Conservation (phyloP, 2,113 vertebrate genomes). For the Peucedramus taeniatus region DNA sequence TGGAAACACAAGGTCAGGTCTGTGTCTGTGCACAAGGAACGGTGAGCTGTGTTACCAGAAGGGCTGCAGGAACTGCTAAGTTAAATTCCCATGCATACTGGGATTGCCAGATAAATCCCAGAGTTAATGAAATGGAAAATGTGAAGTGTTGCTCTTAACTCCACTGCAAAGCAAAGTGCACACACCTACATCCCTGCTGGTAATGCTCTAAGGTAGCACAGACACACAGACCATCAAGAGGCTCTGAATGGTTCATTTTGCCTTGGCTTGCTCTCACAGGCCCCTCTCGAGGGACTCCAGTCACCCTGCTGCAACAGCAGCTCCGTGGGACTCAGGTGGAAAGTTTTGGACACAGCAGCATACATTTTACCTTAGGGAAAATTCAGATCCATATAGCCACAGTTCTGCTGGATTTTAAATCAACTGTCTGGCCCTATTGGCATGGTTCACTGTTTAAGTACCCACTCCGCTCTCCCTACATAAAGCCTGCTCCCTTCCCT, state of each 20-base stretch:
- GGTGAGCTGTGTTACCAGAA: rapidly evolving
- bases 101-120: background rate
- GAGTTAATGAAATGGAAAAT: background rate
- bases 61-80: background rate
- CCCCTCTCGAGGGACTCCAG: background rate
- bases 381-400: background rate
- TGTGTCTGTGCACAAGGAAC: background rate
- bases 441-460: background rate
- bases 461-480: background rate
- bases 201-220: background rate
- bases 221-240: too few species aligned
- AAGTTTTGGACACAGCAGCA: background rate
- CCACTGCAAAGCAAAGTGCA: background rate
- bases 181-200: background rate
- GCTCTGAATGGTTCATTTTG: background rate
- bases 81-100: rapidly evolving
- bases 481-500: background rate
- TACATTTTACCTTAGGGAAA: background rate
- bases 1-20: background rate
- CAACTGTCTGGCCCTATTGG: background rate
- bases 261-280: background rate
- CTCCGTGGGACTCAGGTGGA: background rate
- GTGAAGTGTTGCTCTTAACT: background rate
- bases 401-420: background rate
- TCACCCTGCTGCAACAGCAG: background rate